phyloP scores from a whole-genome alignment of 2,113 vertebrate genomes.

The Seriola rivoliana region DNA sequence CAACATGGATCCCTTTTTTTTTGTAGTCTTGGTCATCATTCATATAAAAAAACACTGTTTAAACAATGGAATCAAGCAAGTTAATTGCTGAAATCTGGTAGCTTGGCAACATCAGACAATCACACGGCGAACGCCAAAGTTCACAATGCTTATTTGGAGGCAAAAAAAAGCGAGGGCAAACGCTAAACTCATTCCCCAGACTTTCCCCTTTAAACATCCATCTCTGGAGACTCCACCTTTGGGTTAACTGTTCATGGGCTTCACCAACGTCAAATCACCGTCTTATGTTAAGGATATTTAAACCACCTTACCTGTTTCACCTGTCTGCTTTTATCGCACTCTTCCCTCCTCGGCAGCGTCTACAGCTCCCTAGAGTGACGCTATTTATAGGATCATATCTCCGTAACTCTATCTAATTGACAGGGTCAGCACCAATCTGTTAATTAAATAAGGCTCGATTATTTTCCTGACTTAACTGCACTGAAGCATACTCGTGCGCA shows the following conservation, averaged over 20 bases:
- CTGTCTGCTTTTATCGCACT: constrained; percentile 11
- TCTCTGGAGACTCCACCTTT: neutral
- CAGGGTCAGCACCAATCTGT: constrained; percentile 21
- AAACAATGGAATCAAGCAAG: neutral
- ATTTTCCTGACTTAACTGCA: constrained; percentile 23
- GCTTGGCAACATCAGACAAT: neutral
- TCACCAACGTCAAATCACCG: neutral
- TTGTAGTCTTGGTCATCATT: neutral
- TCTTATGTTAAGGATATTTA: neutral
- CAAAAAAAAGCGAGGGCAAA: neutral
- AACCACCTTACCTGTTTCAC: constrained; percentile 5
- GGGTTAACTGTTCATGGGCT: neutral
- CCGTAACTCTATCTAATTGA: constrained; percentile 32
- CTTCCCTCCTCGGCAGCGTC: neutral
- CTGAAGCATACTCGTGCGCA: neutral
- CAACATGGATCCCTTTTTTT: neutral
- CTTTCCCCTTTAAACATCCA: too few relatives aligned
- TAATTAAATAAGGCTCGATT: constrained; percentile 38
- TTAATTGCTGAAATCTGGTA: neutral
- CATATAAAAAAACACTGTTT: neutral
- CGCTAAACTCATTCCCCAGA: neutral
- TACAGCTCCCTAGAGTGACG: neutral
- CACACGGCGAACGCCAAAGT: neutral
- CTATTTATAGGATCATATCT: neutral
- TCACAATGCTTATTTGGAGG: neutral